These are phyloP conservation scores for Nasonovia ribisnigri DNA, from an alignment of 2,888 invertebrate species.

Conservation along the genomic window DNA sequence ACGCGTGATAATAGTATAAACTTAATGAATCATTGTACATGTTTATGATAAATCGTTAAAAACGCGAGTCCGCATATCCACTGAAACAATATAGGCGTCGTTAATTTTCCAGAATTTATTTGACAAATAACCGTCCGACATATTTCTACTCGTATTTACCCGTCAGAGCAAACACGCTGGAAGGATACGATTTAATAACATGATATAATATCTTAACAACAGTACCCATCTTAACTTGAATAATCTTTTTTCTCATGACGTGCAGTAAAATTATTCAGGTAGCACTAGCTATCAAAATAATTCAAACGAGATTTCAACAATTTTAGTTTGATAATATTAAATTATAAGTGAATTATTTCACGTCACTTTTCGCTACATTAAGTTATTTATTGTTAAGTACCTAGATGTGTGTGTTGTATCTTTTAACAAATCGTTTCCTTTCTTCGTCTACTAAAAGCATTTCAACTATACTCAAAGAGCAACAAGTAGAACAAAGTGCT, in stretches of 20 bases:
- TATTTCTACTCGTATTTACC: neutral
- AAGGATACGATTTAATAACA: neutral
- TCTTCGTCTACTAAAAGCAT: neutral
- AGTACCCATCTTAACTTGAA: neutral
- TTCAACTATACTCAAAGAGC: constrained; percentile 8
- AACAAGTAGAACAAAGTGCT: constrained; percentile 26
- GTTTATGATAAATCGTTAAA: neutral
- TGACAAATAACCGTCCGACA: neutral
- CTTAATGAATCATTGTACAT: neutral
- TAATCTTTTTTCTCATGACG: neutral
- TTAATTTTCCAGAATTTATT: neutral
- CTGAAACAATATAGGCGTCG: neutral
- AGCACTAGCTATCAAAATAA: neutral
- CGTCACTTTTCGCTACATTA: neutral
- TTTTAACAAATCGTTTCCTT: constrained; percentile 12
- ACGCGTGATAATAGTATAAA: neutral
- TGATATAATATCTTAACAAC: neutral
- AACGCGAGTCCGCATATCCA: neutral
- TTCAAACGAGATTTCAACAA: neutral
- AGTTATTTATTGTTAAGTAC: constrained; percentile 14
- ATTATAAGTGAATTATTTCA: neutral
- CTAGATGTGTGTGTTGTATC: constrained; percentile 3
- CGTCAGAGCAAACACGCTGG: neutral
- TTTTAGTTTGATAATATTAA: neutral
- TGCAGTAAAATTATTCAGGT: neutral